Base-by-base conservation (phyloP, 1,140 invertebrate genomes). In the Aphaenogaster rudis region DNA sequence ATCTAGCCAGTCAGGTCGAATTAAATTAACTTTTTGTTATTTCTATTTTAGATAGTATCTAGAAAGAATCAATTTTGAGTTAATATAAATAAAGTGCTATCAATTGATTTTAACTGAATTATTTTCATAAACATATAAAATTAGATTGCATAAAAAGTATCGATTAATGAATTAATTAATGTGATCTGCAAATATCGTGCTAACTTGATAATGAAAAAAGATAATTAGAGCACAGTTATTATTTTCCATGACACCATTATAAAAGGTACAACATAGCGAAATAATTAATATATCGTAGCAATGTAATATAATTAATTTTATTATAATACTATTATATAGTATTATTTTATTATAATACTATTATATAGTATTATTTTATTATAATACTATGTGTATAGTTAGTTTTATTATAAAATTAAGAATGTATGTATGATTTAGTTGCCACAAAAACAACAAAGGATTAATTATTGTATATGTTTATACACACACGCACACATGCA, bases 161-260 rank as follows among this genome's bases (percentile, higher is more conserved):
- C 28, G 6, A 8, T 42, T 8, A 42, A 52, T 36, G n/a, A 3
- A 52, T 48, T 21, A 8, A 21, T 0, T 11, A 45, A 50, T 48
- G 2, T 2, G 7, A 39, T 36, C 39, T 36, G 8, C 17, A 3
- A 57, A 45, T 48, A 39, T 21, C 15, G 11, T 59, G 28, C 17
- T 59, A 45, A 81, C 28, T 82, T 45, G 61, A 59, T 33, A 17
- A 59, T 36, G 11, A 33, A 36, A 72, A 74, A 57, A 72, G 8
- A 33, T 57, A 82, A 82, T 17, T 74, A 74, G 67, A 82, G 8
- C 52, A n/a, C 7, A 54, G 17, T 57, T 80, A 15, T 42, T 59
- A 82, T 61, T 74, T 57, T 59, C 54, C 15, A 7, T 50, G 54
- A 39, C 7, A n/a, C 2, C 52, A 36, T 36, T 54, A 21, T 7